phyloP scores from a whole-genome alignment of 1,140 invertebrate genomes.

The Riptortus pedestris region DNA sequence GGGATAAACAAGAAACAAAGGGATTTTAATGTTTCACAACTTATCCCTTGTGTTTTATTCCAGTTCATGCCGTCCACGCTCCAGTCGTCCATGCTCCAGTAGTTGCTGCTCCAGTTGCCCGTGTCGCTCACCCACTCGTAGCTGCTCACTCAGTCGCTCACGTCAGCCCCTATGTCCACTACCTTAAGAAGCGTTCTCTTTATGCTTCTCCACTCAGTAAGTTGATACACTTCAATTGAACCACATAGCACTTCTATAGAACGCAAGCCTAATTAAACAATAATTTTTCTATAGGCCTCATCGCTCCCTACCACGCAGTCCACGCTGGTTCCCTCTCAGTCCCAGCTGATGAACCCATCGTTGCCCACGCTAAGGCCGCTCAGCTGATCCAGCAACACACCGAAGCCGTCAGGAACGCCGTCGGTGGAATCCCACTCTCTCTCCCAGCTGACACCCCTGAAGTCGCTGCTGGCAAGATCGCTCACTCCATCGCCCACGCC shows the following conservation, averaged over 20 bases:
- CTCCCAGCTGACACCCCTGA: slow-evolving; percentile 30
- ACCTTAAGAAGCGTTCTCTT: not conserved
- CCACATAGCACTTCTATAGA: not conserved
- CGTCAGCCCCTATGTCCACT: slow-evolving; percentile 17
- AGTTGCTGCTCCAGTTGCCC: slow-evolving; percentile 33
- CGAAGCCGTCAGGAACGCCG: slow-evolving; percentile 17
- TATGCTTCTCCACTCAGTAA: not conserved
- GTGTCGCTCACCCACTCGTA: slow-evolving; percentile 25
- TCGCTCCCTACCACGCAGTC: no score
- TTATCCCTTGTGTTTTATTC: not conserved
- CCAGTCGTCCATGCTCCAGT: slow-evolving; percentile 35
- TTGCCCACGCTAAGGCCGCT: slow-evolving; percentile 20
- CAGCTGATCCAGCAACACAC: slow-evolving; percentile 10
- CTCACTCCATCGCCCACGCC: slow-evolving; percentile 33
- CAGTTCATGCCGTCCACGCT: not conserved
- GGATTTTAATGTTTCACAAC: slow-evolving; percentile 32
- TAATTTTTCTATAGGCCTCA: not conserved
- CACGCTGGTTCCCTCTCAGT: no score
- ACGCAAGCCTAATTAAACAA: slow-evolving; percentile 17
- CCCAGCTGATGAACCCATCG: not conserved
- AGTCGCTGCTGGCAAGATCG: slow-evolving; percentile 33
- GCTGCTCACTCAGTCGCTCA: slow-evolving; percentile 22
- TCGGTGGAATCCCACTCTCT: slow-evolving; percentile 18
- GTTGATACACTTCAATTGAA: not conserved
- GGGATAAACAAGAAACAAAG: not conserved